A percentile compares a stretch with the other conserved stretches of the same genome.
phyloP scores from a whole-genome alignment of 2,797 vertebrate species.

The Falco columbarius region DNA sequence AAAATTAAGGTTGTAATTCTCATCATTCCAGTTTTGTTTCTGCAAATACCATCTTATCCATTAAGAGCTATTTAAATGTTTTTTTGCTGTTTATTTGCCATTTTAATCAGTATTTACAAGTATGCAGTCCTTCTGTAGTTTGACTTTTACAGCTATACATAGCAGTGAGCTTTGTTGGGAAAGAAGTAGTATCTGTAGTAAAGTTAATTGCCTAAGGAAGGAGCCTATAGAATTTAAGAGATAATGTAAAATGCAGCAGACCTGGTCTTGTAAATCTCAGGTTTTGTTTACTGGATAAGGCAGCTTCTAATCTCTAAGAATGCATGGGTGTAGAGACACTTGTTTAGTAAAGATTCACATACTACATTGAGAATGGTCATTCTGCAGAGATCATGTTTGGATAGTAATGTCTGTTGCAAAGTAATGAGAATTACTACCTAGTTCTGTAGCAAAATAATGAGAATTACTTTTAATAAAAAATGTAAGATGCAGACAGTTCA shows the following conservation, averaged over 20 bases:
- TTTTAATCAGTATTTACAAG: neutral
- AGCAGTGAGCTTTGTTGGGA: neutral
- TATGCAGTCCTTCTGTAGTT: neutral
- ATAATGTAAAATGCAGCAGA: neutral
- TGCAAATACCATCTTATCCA: neutral
- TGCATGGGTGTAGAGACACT: neutral
- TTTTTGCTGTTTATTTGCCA: neutral
- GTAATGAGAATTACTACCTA: neutral
- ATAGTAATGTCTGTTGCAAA: neutral
- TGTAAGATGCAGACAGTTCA: neutral
- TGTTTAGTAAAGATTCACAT: rapidly evolving
- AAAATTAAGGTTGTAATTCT: neutral
- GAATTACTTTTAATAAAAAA: neutral
- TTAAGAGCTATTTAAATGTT: neutral
- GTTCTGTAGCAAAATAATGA: neutral
- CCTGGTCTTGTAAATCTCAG: neutral
- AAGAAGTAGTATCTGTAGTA: neutral
- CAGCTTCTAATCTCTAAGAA: neutral
- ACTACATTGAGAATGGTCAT: neutral
- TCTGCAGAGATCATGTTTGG: neutral
- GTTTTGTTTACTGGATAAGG: neutral
- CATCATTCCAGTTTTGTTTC: neutral
- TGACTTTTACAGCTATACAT: neutral
- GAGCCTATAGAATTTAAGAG: neutral
- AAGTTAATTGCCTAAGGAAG: neutral